phyloP scores from a whole-genome alignment of 2,888 invertebrate genomes.

The Phania funesta region DNA sequence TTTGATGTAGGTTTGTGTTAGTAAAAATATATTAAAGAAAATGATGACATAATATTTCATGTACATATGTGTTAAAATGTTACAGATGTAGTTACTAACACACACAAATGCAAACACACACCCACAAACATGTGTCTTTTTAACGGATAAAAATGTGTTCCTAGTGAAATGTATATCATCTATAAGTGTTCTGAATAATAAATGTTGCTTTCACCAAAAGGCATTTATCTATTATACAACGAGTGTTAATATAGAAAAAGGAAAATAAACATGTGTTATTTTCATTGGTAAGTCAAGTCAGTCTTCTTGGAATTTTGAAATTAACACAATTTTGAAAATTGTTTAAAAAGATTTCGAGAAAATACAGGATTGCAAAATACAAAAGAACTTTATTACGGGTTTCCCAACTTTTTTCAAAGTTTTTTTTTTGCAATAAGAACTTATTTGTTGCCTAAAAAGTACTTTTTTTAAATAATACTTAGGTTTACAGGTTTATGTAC shows the following conservation, averaged over 20 bases:
- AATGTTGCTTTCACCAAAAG: not conserved
- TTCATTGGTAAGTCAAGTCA: constrained; percentile 4
- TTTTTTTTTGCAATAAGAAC: too few relatives aligned
- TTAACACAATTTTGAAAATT: too few relatives aligned
- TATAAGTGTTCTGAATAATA: constrained; percentile 1
- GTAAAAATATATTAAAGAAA: not conserved
- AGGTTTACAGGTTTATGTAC: too few relatives aligned
- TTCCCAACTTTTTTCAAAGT: too few relatives aligned
- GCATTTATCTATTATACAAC: not conserved
- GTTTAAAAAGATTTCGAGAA: too few relatives aligned
- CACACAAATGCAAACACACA: not conserved
- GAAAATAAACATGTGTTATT: constrained; percentile 16
- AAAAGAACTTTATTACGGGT: too few relatives aligned
- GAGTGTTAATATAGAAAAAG: not conserved
- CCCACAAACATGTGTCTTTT: not conserved
- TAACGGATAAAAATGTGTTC: not conserved
- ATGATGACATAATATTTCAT: constrained; percentile 39
- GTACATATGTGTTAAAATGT: constrained; percentile 27
- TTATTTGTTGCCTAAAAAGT: too few relatives aligned
- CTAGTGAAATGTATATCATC: constrained; percentile 24
- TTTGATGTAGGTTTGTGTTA: not conserved
- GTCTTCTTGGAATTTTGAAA: not conserved
- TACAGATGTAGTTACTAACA: not conserved
- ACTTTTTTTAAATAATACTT: too few relatives aligned
- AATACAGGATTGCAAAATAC: too few relatives aligned